Evolutionary conservation across 2,113 vertebrate species (phyloP).

Genomic region (Lophura nycthemera): DNA sequence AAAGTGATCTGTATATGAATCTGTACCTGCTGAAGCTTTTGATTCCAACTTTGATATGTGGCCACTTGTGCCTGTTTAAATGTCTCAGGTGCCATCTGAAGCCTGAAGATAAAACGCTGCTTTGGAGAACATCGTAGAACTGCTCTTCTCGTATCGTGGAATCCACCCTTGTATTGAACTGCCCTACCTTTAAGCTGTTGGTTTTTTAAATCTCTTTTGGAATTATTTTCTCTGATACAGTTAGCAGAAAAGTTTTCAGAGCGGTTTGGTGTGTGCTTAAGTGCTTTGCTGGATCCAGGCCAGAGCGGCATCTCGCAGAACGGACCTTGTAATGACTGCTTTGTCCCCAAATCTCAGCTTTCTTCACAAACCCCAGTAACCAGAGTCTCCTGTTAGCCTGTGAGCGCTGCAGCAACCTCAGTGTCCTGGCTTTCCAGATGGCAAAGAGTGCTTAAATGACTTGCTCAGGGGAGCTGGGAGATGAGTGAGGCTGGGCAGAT

Average conservation of each 20-base stretch:
- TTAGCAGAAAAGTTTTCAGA: background rate
- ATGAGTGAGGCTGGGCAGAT: conserved; percentile 41
- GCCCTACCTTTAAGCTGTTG: background rate
- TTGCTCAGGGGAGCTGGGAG: background rate
- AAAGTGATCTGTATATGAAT: background rate
- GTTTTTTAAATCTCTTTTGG: background rate
- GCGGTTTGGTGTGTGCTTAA: conserved; percentile 13
- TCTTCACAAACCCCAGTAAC: conserved; percentile 25
- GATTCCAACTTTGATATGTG: background rate
- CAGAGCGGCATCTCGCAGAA: conserved; percentile 41
- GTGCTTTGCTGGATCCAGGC: conserved; percentile 42
- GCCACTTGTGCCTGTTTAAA: background rate
- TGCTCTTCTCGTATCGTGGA: background rate
- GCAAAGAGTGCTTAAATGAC: background rate
- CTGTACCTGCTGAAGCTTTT: background rate
- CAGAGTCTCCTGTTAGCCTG: conserved; percentile 17
- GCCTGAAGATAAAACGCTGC: background rate
- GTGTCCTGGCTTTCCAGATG: conserved; percentile 33
- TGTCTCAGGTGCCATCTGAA: background rate
- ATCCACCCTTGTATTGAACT: background rate
- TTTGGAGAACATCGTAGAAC: background rate
- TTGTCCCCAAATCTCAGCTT: conserved; percentile 42
- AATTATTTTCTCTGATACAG: background rate
- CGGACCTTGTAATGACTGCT: conserved; percentile 12
- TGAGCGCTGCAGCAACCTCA: background rate